These are phyloP conservation scores for Cricetomys ansorgei DNA, from an alignment of 2,113 vertebrate genomes.

Conservation along the genomic window DNA sequence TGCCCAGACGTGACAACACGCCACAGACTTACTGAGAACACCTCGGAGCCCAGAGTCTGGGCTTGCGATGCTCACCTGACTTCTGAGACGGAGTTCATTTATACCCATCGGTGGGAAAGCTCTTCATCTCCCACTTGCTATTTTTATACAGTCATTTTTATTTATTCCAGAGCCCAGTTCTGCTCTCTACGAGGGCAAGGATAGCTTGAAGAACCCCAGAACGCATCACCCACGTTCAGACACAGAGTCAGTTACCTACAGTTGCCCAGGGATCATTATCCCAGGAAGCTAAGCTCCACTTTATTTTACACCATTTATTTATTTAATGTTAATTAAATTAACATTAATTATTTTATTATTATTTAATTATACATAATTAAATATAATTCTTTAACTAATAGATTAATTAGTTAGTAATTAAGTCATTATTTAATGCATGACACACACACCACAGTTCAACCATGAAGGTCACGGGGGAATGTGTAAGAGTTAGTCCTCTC, in stretches of 20 bases:
- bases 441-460: neutral
- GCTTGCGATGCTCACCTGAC: conserved; percentile 62
- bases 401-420: no score
- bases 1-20: neutral
- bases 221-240: neutral
- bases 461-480: neutral
- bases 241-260: neutral
- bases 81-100: conserved; percentile 56
- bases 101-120: conserved; percentile 52
- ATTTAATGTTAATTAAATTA: no score
- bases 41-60: conserved; percentile 21
- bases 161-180: neutral
- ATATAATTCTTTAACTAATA: neutral
- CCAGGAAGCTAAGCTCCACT: neutral
- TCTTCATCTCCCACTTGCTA: conserved; percentile 37
- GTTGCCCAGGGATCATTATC: neutral
- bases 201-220: neutral
- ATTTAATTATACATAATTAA: neutral
- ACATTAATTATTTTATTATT: neutral
- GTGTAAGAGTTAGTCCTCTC: neutral
- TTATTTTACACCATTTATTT: no score
- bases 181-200: neutral
- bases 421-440: neutral
- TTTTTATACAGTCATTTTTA: conserved; percentile 58
- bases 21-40: conserved; percentile 5